phyloP scores from a whole-genome alignment of 2,797 vertebrate genomes.

The Nyctalus aviator region DNA sequence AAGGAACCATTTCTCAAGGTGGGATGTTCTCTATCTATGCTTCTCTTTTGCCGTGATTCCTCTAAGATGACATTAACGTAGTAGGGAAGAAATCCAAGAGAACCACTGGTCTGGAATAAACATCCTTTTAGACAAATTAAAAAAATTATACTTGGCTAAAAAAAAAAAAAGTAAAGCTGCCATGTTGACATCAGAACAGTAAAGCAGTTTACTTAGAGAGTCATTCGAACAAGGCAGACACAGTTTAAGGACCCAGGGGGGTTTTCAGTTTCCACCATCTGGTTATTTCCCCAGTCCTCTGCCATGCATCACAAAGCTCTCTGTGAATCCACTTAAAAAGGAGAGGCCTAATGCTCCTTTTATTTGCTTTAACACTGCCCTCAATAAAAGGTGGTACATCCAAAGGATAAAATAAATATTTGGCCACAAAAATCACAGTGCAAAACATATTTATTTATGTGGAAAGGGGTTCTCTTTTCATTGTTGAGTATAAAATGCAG shows the following conservation, averaged over 20 bases:
- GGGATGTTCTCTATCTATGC: not conserved
- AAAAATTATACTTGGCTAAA: not conserved
- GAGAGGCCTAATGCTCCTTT: conserved; percentile 39
- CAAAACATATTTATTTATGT: conserved; percentile 53
- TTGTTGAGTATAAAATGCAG: conserved; percentile 26
- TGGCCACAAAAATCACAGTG: conserved; percentile 66
- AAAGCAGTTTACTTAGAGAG: conserved; percentile 67
- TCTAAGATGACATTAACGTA: conserved; percentile 57
- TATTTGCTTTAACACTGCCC: conserved; percentile 56
- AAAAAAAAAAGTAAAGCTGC: conserved; percentile 15
- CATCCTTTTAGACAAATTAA: conserved; percentile 47
- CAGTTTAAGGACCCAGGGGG: conserved; percentile 33
- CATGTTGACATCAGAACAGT: conserved; percentile 62
- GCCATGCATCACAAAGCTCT: conserved; percentile 63
- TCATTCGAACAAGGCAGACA: conserved; percentile 69
- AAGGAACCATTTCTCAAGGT: conserved; percentile 27
- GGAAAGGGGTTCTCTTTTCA: conserved; percentile 63
- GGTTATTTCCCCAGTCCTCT: conserved; percentile 60
- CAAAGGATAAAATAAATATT: conserved; percentile 70
- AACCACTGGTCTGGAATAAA: conserved; percentile 66
- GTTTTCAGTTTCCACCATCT: conserved; percentile 65
- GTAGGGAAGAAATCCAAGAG: conserved; percentile 65
- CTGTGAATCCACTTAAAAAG: conserved; percentile 66
- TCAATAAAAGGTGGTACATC: conserved; percentile 62
- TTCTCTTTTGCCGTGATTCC: conserved; percentile 35